Base-by-base conservation (phyloP, 2,888 invertebrate genomes). In the Macroteleia sp. region DNA sequence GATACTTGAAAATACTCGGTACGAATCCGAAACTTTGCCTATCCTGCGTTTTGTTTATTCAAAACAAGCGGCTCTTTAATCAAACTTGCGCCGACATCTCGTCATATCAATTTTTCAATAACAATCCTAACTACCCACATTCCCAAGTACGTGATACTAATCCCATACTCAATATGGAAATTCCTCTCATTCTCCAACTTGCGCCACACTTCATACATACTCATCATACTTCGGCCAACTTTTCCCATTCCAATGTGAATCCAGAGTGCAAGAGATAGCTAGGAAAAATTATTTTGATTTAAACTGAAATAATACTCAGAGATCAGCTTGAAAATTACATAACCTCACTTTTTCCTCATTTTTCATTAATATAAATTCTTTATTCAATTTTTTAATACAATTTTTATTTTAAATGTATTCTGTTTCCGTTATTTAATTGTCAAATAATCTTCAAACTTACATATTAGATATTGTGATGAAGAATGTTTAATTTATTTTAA, bases 161-260 rank as follows among this genome's bases (percentile, higher is more conserved):
- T 76, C 70, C 70, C 57, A 70, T 64, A 52, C 70, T 76, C 64
- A 76, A 70, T 70, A 70, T 70, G 69, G 57, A 76, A 76, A 76
- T 70, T 70, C 76, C 76, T 57, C 59, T 64, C 69, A 42, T 64
- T 70, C 57, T 25, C 69, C 17, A 76, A 70, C 70, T 70, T 69
- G 62, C 62, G 56, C 30, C 69, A 62, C 69, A 70, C 62, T 75
- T 75, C 75, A 57, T 69, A 75, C 62, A 69, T 69, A 75, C 67
- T 75, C 75, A 67, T 75, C 69, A 69, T 75, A 75, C 75, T 75
- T 75, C 25, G 36, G 54, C 56, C 54, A 75, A 75, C 75, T 69
- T 69, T 62, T 62, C 69, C 36, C 69, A 69, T 50, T 57, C 62
- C 62, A 17, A 22, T 34, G 14, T 22, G n/a, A 30, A 46, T 56